Base-by-base conservation (phyloP, 2,113 vertebrate genomes). In the Nyctereutes procyonoides region DNA sequence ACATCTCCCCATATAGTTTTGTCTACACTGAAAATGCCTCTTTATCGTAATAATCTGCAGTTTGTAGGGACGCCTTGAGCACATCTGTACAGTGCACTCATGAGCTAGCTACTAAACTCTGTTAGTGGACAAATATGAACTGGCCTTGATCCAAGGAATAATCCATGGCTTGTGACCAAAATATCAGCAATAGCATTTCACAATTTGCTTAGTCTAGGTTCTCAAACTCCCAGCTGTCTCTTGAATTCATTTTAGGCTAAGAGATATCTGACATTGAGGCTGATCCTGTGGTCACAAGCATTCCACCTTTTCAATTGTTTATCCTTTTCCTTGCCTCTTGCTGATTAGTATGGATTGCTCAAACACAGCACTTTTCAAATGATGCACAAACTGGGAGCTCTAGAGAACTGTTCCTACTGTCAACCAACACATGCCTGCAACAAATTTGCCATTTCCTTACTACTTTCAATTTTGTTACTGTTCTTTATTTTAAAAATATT, bases 141-240 rank as follows among this genome's bases (percentile, higher is more conserved):
- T 58, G 55, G 62, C 65, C 55, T 87, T 93, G 58, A 90, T 58
- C 28, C 85, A 84, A 48, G 65, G 63, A 97, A 89, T 35, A 80
- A 69, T 69, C 65, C 89, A 86, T 16, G 43, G 60, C 81, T 63
- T 90, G 81, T 71, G 65, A 93, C 81, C 62, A 93, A 82, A 71
- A 58, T 65, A 88, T 93, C 69, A 82, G 73, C 62, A 93, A 73
- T 53, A 82, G 67, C 81, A 83, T 82, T 56, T 90, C 76, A 77
- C 30, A 83, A 62, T 77, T 67, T 58, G 67, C 81, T 88, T 90
- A 58, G 69, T 51, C 53, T 38, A 71, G 71, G 43, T 56, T 87
- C 60, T 55, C 69, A 43, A 73, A 55, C 62, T 71, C 30, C 43
- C 51, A 80, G 55, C 32, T 79, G 51, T 80, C 76, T 90, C 63